Evolutionary conservation across 2,113 vertebrate genomes (phyloP).

Genomic region (Muntiacus reevesi): DNA sequence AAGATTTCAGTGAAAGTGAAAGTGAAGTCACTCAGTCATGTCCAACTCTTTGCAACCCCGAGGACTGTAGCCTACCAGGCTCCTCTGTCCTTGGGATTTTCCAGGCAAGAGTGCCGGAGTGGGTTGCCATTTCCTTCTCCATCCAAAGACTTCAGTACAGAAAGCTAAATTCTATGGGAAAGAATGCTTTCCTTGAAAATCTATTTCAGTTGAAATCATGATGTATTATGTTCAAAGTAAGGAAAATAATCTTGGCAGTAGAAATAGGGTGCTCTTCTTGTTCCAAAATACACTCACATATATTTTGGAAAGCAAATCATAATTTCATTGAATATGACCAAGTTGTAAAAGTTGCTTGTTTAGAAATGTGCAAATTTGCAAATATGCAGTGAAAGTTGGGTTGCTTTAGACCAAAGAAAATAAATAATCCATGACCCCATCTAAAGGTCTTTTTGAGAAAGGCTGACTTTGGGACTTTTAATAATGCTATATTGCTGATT

Average conservation of each 20-base stretch:
- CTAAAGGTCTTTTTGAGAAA: not conserved
- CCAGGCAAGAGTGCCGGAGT: not conserved
- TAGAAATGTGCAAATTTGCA: not conserved
- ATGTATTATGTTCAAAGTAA: not conserved
- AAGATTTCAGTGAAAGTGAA: not conserved
- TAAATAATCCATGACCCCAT: not conserved
- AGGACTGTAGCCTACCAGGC: not conserved
- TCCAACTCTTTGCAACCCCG: not conserved
- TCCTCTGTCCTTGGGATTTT: not conserved
- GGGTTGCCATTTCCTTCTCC: not conserved
- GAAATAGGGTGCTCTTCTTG: not conserved
- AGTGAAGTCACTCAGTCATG: not conserved
- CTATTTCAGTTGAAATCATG: not conserved
- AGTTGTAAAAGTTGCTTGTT: not conserved
- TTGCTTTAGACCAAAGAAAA: not conserved
- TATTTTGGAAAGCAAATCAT: not conserved
- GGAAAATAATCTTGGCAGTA: not conserved
- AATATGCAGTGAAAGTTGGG: not conserved
- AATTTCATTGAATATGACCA: not conserved
- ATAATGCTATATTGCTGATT: not conserved
- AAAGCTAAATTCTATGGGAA: not conserved
- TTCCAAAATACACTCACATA: not conserved
- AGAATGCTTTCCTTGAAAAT: not conserved
- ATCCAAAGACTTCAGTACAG: not conserved
- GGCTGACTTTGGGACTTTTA: not conserved